Evolutionary conservation across 2,888 invertebrate species (phyloP).

Genomic region (Apoda limacodes): DNA sequence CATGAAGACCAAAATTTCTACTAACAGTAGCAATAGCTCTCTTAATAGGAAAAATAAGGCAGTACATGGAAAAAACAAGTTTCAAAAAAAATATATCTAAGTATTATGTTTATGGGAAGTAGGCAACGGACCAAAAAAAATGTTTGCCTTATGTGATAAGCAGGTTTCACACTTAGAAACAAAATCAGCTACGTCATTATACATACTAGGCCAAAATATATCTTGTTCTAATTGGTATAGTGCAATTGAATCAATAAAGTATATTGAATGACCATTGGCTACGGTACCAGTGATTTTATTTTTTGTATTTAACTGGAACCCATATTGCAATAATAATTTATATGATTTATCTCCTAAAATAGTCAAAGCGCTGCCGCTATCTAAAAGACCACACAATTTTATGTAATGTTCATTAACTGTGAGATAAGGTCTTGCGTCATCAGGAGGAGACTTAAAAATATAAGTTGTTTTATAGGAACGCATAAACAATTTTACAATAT

Average conservation of each 20-base stretch:
- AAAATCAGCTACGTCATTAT: conserved; percentile 16
- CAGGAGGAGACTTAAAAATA: too few species aligned
- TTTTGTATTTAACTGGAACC: too few species aligned
- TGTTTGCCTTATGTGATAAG: conserved; percentile 11
- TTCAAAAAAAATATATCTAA: conserved; percentile 13
- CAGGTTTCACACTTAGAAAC: conserved; percentile 12
- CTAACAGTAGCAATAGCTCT: conserved; percentile 8
- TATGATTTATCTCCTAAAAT: too few species aligned
- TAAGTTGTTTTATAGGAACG: too few species aligned
- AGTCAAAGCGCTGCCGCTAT: too few species aligned
- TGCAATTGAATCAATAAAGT: not conserved
- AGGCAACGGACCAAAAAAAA: conserved; percentile 18
- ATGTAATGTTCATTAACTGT: too few species aligned
- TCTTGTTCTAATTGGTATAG: conserved; percentile 13
- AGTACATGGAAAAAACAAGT: conserved; percentile 18
- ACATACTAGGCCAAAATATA: conserved; percentile 18
- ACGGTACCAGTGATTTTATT: conserved; percentile 1
- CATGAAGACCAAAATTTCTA: conserved; percentile 14
- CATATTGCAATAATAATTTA: too few species aligned
- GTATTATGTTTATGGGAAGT: conserved; percentile 11
- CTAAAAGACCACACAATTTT: too few species aligned
- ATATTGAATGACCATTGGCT: conserved; percentile 4
- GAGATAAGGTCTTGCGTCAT: too few species aligned
- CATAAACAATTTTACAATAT: too few species aligned
- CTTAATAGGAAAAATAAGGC: conserved; percentile 10